These are phyloP conservation scores for Lacerta viridis DNA, from an alignment of 2,797 vertebrate genomes.

Conservation along the genomic window DNA sequence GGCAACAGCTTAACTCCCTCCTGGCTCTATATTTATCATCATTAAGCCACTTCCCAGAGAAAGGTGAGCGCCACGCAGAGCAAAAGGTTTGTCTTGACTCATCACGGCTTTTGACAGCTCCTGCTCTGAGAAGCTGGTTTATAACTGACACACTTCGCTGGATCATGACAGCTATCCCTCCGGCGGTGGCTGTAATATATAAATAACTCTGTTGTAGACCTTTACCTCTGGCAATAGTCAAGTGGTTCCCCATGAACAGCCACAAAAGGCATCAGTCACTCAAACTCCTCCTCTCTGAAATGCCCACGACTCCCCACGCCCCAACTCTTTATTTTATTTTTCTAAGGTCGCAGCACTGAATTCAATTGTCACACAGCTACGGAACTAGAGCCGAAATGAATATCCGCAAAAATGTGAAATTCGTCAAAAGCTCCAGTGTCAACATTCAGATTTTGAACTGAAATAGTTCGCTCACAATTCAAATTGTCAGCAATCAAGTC, in stretches of 20 bases:
- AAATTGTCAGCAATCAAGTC: not conserved
- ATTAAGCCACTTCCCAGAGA: conserved; percentile 22
- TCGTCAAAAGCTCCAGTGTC: not conserved
- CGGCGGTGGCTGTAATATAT: conserved; percentile 10
- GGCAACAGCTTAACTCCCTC: conserved; percentile 13
- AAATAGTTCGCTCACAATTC: not conserved
- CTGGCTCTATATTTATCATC: conserved; percentile 27
- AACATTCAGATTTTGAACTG: not conserved
- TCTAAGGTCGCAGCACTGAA: not conserved
- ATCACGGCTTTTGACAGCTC: conserved; percentile 9
- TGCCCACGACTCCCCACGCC: not conserved
- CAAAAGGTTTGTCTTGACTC: conserved; percentile 9
- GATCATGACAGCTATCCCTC: conserved; percentile 19
- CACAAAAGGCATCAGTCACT: not conserved
- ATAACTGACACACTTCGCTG: conserved; percentile 22
- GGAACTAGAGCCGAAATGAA: not conserved
- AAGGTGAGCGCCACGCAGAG: not conserved
- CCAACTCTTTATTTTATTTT: not conserved
- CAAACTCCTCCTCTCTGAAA: not conserved
- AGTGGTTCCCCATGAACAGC: not conserved
- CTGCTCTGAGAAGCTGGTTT: conserved; percentile 25
- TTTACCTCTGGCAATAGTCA: not conserved
- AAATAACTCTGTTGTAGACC: conserved; percentile 40
- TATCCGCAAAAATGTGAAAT: not conserved
- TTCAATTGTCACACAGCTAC: not conserved